phyloP scores from a whole-genome alignment of 2,888 invertebrate species.

The Nematopogon swammerdamellus region DNA sequence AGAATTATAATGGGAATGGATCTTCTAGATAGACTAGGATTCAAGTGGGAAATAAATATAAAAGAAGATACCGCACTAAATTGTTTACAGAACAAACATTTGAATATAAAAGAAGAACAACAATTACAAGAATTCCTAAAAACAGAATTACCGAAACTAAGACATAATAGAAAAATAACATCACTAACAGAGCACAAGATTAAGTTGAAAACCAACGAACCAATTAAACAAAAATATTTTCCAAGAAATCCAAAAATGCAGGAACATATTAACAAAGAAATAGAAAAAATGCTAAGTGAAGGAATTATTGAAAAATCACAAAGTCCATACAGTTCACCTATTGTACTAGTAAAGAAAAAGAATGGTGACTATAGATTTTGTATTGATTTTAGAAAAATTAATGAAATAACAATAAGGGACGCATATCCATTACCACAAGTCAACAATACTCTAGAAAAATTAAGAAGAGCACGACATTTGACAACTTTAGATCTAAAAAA shows the following conservation, averaged over 20 bases:
- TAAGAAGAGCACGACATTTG: too few relatives aligned
- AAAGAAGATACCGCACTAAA: neutral
- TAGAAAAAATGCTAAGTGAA: slow-evolving; percentile 10
- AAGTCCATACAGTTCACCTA: too few relatives aligned
- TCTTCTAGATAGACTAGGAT: neutral
- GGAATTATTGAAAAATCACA: too few relatives aligned
- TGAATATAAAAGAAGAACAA: neutral
- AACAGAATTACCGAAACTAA: neutral
- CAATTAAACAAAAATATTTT: slow-evolving; percentile 8
- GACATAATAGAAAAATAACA: neutral
- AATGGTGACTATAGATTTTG: too few relatives aligned
- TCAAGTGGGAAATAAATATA: neutral
- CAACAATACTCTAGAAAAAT: too few relatives aligned
- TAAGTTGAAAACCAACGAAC: slow-evolving; percentile 4
- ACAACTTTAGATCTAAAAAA: too few relatives aligned
- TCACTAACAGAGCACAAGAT: neutral
- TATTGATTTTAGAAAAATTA: too few relatives aligned
- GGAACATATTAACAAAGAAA: slow-evolving; percentile 7
- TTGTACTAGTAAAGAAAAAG: too few relatives aligned
- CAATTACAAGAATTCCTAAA: neutral
- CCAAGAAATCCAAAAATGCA: slow-evolving; percentile 8
- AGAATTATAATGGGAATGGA: neutral
- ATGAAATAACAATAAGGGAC: too few relatives aligned
- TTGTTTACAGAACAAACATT: neutral
- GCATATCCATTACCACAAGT: too few relatives aligned